Evolutionary conservation across 2,797 vertebrate species (phyloP).

Genomic region (Cercopithecus mitis): DNA sequence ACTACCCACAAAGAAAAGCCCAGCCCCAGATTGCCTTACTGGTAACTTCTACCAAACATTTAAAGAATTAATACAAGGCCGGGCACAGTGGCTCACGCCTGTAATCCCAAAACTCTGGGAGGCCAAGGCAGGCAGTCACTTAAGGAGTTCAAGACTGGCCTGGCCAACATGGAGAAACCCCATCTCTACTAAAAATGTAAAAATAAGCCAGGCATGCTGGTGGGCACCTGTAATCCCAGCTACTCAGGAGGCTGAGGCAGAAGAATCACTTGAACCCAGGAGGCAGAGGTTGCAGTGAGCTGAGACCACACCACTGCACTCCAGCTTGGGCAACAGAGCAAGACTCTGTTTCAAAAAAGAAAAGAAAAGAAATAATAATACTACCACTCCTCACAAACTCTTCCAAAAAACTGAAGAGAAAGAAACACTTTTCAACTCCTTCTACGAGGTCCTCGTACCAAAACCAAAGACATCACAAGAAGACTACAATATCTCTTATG

Average conservation of each 20-base stretch:
- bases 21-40: neutral
- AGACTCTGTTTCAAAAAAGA: too few relatives aligned
- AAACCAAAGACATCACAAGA: neutral
- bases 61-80: neutral
- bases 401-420: neutral
- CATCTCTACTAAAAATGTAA: too few relatives aligned
- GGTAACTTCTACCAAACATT: neutral
- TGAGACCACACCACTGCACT: neutral
- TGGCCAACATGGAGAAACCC: too few relatives aligned
- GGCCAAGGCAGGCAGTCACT: too few relatives aligned
- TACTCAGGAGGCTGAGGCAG: too few relatives aligned
- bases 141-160: too few relatives aligned
- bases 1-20: neutral
- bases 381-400: neutral
- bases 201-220: too few relatives aligned
- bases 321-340: neutral
- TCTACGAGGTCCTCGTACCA: neutral
- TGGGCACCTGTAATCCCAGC: too few relatives aligned
- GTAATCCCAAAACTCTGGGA: too few relatives aligned
- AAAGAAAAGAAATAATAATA: too few relatives aligned
- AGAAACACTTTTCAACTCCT: neutral
- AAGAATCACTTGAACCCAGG: too few relatives aligned
- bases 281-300: neutral
- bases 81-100: too few relatives aligned
- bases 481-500: neutral